Evolutionary conservation across 2,888 invertebrate genomes (phyloP).

Genomic region (Mallateleia sp.): DNA sequence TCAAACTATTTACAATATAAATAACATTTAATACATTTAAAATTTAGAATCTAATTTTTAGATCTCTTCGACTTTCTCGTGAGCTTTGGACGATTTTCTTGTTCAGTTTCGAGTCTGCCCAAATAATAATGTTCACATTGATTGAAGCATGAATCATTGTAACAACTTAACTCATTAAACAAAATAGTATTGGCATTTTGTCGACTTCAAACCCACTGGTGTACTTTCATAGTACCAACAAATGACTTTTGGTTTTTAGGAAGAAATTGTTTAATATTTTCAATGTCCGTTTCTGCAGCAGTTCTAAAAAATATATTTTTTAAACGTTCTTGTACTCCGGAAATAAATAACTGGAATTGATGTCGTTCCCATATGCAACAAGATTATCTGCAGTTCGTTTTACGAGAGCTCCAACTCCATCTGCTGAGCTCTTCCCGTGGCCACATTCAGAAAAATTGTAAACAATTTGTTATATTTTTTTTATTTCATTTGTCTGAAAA

Average conservation of each 20-base stretch:
- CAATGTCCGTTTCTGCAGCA: constrained; percentile 13
- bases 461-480: constrained; percentile 22
- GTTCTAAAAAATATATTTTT: constrained; percentile 16
- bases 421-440: constrained; percentile 58
- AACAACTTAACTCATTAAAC: constrained; percentile 54
- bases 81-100: not conserved
- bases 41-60: not conserved
- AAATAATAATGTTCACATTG: constrained; percentile 19
- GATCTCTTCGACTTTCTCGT: not conserved
- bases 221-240: constrained; percentile 57
- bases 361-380: constrained; percentile 26
- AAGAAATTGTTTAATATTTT: not conserved
- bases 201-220: constrained; percentile 51
- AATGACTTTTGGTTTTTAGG: constrained; percentile 41
- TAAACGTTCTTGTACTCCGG: not conserved
- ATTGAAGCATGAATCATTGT: not conserved
- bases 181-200: constrained; percentile 4
- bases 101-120: not conserved
- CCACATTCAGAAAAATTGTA: constrained; percentile 63
- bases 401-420: constrained; percentile 47
- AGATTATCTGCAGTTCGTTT: constrained; percentile 56
- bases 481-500: constrained; percentile 16
- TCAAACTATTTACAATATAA: too few species aligned
- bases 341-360: constrained; percentile 7
- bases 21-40: not conserved